Percentiles rank a stretch among this genome's conserved stretches.
Evolutionary conservation across 2,113 vertebrate genomes (phyloP).

Genomic region (Leucoraja erinaceus): DNA sequence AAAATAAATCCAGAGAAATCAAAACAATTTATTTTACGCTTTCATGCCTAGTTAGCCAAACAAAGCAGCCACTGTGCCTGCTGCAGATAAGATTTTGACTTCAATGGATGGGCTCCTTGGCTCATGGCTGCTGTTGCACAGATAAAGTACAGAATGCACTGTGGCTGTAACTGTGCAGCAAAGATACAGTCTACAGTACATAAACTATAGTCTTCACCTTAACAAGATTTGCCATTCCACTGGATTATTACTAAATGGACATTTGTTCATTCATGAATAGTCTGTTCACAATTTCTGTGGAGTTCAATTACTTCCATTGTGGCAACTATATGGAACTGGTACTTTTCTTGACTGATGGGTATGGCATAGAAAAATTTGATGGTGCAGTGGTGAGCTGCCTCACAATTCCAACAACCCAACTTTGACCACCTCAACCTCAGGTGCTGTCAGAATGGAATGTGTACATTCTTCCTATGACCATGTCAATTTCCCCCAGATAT

Average conservation of each 20-base stretch:
- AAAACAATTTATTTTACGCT: conserved; percentile 36
- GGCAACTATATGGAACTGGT: too few species aligned
- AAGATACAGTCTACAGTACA: conserved; percentile 7
- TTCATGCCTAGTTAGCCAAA: conserved; percentile 38
- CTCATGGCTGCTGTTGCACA: neutral
- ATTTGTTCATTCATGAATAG: neutral
- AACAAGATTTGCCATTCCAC: neutral
- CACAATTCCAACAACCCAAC: too few species aligned
- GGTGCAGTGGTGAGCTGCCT: too few species aligned
- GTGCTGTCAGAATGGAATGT: too few species aligned
- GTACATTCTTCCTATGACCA: too few species aligned
- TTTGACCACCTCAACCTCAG: too few species aligned
- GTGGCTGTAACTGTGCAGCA: conserved; percentile 2
- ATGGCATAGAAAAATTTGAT: neutral
- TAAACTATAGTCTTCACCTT: neutral
- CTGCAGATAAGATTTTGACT: conserved; percentile 34
- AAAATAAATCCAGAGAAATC: conserved; percentile 27
- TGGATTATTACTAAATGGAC: neutral
- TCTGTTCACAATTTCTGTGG: neutral
- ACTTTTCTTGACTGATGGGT: neutral
- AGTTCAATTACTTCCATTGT: neutral
- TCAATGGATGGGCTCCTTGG: neutral
- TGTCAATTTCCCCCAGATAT: too few species aligned
- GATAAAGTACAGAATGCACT: conserved; percentile 29
- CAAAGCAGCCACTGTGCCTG: conserved; percentile 29